Base-by-base conservation (phyloP, 1,140 invertebrate genomes). In the Dendroctonus ponderosae region DNA sequence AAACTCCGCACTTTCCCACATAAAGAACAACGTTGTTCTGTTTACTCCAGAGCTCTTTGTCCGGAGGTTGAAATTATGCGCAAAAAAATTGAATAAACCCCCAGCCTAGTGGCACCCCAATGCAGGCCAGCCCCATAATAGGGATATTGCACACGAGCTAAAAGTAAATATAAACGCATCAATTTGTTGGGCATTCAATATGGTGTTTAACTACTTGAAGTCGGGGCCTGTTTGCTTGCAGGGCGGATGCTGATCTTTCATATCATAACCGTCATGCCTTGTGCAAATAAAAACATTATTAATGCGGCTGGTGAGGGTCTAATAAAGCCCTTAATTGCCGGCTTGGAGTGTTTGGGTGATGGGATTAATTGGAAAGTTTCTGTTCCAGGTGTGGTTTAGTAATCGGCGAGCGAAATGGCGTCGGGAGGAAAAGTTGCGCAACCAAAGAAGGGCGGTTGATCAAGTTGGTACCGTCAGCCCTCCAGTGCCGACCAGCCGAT, bases 381-480 rank as follows among this genome's bases (percentile, higher is more conserved):
- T 38, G 44, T 81, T 82, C 74, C 82, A 96, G 92, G 94, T 97
- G 40, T 99, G 97, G 96, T 99, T 98, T 82, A 97, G 94, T 50
- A 99, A 99, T 82, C 87, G 97, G 57, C 86, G 97, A 53, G 97
- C 97, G 67, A 99, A 99, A 84, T 99, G 96, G 95, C 86, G 97
- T 51, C 85, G 97, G 5, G 97, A 99, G 79, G 97, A 99, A 79
- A 99, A 99, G 79, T 82, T 98, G 41, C 86, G 95, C 40, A 96
- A 93, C 74, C 94, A 97, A 80, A 79, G 93, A 60, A 80, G 87
- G 70, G 81, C 80, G 46, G 82, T 83, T 5, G 77, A 83, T 72
- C 82, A 83, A 75, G 82, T 83, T 57, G 82, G 82, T 41, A 82
- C 80, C 11, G 77, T 75, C 41, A 82, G 83, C 46, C 80, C 83